phyloP scores from a whole-genome alignment of 2,113 vertebrate species.

The Gobio gobio region DNA sequence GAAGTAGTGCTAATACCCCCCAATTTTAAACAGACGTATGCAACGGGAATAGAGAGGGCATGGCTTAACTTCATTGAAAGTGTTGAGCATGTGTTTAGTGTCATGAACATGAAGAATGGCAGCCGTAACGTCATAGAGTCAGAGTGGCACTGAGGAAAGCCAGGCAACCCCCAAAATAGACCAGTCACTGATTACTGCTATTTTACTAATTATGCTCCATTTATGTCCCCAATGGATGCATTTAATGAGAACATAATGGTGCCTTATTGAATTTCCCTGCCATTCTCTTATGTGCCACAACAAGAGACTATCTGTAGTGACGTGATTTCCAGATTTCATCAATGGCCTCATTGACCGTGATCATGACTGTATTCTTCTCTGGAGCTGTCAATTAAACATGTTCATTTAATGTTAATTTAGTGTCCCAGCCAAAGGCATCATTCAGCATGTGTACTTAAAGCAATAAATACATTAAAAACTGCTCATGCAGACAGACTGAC shows the following conservation, averaged over 20 bases:
- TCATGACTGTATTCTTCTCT: not conserved
- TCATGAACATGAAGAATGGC: conserved; percentile 43
- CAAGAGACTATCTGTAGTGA: conserved; percentile 37
- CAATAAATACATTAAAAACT: conserved; percentile 7
- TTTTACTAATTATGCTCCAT: conserved; percentile 93
- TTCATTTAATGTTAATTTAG: not conserved
- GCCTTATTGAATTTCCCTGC: conserved; percentile 87
- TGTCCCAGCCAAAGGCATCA: not conserved
- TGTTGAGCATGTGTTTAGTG: conserved; percentile 54
- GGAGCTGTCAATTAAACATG: conserved; percentile 19
- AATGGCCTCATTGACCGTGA: not conserved
- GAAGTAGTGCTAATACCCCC: not conserved
- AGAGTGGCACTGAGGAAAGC: conserved; percentile 81
- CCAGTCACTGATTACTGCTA: conserved; percentile 89
- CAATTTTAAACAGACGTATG: not conserved
- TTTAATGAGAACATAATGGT: conserved; percentile 88
- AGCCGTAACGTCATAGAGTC: conserved; percentile 39
- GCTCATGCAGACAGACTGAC: not conserved
- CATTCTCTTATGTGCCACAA: conserved; percentile 47
- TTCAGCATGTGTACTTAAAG: not conserved
- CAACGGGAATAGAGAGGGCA: conserved; percentile 49
- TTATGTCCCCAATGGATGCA: conserved; percentile 87
- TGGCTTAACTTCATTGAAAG: conserved; percentile 48
- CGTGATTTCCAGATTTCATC: conserved; percentile 28
- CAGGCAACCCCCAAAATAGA: conserved; percentile 81